Base-by-base conservation (phyloP, 2,797 vertebrate genomes). In the Urophycis tenuis region DNA sequence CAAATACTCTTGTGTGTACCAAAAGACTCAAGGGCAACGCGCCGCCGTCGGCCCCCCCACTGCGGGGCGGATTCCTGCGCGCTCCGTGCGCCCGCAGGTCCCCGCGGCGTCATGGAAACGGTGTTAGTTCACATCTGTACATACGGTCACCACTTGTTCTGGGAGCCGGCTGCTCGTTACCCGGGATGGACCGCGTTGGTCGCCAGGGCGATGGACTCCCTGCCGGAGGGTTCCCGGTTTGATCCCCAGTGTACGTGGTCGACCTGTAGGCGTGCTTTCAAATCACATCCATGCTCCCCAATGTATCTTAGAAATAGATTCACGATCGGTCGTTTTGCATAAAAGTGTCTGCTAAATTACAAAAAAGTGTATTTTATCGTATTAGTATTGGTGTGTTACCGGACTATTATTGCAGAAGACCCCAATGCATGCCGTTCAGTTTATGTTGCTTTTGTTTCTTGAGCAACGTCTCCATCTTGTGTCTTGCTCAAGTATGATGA, bases 1-100 rank as follows among this genome's bases (percentile, higher is more conserved):
- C 89, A 91, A 90, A 92, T 82, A 89, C 84, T 88, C 85, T 88
- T 87, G 84, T 89, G 88, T 90, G 84, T 87, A 87, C 88, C 87
- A 84, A 84, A 84, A 84, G 85, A 85, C 86, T 91, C 89, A 92
- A 92, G 91, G 91, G 88, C 90, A 88, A 74, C 85, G 82, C 86
- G 91, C 90, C 88, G 89, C 89, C 89, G 84, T 72, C 78, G 82
- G 84, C 87, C 82, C 84, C 87, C 89, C 85, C 83, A 85, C 87
- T 87, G 82, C 84, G 71, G 77, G 71, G 80, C 77, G 22, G 53
- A 78, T 72, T 74, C 31, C 14, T 74, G 76, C 25, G 9, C 14
- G 22, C 34, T 35, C 33, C 71, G 33, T 75, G 9, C 49, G 35
- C 82, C 64, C 30, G 8, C 2, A 31, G 29, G 8, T 78, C 32